Evolutionary conservation across 2,113 vertebrate genomes (phyloP).

Genomic region (Willisornis vidua): DNA sequence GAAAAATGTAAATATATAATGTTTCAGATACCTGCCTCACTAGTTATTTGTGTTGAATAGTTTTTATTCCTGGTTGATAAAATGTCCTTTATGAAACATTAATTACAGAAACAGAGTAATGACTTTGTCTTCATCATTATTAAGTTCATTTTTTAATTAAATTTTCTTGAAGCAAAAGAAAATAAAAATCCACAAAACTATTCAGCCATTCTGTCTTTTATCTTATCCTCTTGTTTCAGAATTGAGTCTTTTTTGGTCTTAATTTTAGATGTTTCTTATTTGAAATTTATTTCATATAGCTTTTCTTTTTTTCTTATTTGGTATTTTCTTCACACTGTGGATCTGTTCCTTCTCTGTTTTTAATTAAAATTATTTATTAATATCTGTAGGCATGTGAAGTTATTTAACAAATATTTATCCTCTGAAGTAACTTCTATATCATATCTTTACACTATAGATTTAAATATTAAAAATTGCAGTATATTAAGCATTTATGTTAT

Average conservation of each 20-base stretch:
- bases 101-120: neutral
- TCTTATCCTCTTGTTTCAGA: neutral
- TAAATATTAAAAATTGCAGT: neutral
- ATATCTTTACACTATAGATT: neutral
- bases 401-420: neutral
- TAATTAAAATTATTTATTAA: neutral
- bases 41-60: neutral
- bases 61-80: neutral
- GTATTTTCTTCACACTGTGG: neutral
- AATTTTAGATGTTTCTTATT: neutral
- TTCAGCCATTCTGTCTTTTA: neutral
- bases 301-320: neutral
- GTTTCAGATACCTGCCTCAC: neutral
- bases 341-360: neutral
- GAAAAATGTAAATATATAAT: neutral
- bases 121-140: neutral
- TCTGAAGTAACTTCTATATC: neutral
- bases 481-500: neutral
- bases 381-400: neutral
- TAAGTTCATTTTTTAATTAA: neutral
- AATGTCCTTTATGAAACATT: neutral
- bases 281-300: neutral
- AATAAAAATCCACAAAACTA: neutral
- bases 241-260: accelerated
- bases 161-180: neutral